phyloP scores from a whole-genome alignment of 2,888 invertebrate species.

The Tiliacea citrago region DNA sequence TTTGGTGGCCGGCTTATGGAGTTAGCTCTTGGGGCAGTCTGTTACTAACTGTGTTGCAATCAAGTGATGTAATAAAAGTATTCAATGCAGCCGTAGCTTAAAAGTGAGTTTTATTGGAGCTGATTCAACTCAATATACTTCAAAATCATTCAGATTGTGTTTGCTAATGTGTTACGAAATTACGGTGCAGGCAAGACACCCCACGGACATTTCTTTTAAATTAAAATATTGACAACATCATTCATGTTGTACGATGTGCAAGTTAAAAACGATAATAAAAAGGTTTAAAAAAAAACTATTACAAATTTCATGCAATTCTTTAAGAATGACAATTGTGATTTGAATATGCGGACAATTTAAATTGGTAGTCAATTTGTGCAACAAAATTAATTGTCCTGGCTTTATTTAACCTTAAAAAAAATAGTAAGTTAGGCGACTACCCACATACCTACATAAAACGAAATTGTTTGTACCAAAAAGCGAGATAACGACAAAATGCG shows the following conservation, averaged over 20 bases:
- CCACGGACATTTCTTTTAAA: not conserved
- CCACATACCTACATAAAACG: not conserved
- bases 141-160: too few species aligned
- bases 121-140: too few species aligned
- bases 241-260: not conserved
- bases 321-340: not conserved
- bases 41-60: too few species aligned
- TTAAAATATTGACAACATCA: not conserved
- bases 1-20: too few species aligned
- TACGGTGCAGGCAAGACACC: not conserved
- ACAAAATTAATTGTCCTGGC: not conserved
- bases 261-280: not conserved
- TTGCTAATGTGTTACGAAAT: too few species aligned
- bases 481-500: conserved; percentile 18
- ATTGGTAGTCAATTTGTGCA: not conserved
- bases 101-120: too few species aligned
- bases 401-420: not conserved
- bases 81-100: too few species aligned
- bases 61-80: too few species aligned
- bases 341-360: not conserved
- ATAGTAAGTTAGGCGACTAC: too few species aligned
- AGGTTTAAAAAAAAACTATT: not conserved
- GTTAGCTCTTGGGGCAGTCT: too few species aligned
- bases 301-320: not conserved
- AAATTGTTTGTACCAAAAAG: conserved; percentile 10